phyloP scores from a whole-genome alignment of 2,113 vertebrate species.

The Machaerirhynchus nigripectus region DNA sequence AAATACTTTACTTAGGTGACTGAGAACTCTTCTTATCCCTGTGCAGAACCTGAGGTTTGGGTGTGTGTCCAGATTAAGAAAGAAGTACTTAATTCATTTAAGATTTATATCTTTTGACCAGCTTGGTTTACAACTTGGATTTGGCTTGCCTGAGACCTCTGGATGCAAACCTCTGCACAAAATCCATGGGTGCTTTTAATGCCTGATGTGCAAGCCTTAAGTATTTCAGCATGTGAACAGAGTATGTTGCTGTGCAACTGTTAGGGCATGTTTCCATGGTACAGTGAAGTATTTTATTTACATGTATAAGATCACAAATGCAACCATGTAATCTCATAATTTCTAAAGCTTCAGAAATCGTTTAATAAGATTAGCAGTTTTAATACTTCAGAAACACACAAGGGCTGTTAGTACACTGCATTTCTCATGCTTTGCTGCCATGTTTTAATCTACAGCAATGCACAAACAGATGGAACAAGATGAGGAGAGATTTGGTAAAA shows the following conservation, averaged over 20 bases:
- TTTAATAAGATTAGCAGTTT: not conserved
- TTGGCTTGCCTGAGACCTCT: not conserved
- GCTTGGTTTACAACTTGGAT: not conserved
- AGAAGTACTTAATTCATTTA: not conserved
- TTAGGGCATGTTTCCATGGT: not conserved
- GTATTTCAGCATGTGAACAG: not conserved
- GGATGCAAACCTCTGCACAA: not conserved
- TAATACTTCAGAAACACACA: not conserved
- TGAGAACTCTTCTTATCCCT: not conserved
- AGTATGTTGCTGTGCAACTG: not conserved
- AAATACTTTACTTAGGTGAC: not conserved
- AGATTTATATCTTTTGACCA: not conserved
- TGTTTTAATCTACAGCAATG: slow-evolving; percentile 78
- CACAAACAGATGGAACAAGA: slow-evolving; percentile 91
- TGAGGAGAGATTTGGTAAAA: slow-evolving; percentile 82
- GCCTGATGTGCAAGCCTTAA: not conserved
- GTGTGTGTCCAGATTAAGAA: not conserved
- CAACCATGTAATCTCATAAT: not conserved
- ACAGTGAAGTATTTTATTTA: not conserved
- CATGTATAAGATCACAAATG: not conserved
- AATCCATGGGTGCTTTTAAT: not conserved
- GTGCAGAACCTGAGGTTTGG: not conserved
- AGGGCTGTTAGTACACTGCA: not conserved
- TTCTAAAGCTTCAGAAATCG: not conserved
- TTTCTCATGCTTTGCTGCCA: not conserved